A percentile compares a stretch with the other conserved stretches of the same genome.
phyloP scores from a whole-genome alignment of 1,140 invertebrate species.

The Heliothis subflexa region DNA sequence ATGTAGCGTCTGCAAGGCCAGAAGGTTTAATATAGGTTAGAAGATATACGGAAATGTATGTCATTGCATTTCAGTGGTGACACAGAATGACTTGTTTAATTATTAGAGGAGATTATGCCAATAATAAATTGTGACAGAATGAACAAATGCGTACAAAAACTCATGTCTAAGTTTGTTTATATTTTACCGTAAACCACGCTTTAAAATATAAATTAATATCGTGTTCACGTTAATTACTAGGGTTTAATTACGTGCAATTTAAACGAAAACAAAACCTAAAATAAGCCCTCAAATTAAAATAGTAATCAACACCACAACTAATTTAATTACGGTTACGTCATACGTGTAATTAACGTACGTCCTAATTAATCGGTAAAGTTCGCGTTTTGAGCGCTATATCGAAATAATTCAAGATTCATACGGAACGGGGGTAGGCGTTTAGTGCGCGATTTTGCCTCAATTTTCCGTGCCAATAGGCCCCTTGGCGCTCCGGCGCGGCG shows the following conservation, averaged over 20 bases:
- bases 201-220: background rate
- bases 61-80: background rate
- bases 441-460: constrained; percentile 77
- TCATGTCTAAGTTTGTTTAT: too few species aligned
- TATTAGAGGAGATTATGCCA: too few species aligned
- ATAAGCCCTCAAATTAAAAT: background rate
- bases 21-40: too few species aligned
- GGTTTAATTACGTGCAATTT: background rate
- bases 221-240: background rate
- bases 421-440: constrained; percentile 63
- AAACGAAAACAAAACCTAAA: constrained; percentile 1
- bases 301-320: constrained; percentile 31
- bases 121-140: too few species aligned
- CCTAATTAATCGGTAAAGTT: constrained; percentile 42
- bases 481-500: constrained; percentile 61
- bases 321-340: constrained; percentile 21
- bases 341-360: constrained; percentile 32
- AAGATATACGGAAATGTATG: background rate
- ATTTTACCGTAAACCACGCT: background rate
- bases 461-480: constrained; percentile 78
- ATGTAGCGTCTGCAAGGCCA: background rate
- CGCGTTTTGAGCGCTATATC: constrained; percentile 46
- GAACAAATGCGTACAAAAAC: too few species aligned
- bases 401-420: constrained; percentile 69
- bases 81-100: too few species aligned